These are phyloP conservation scores for Charadrius vociferus DNA, from an alignment of 2,113 vertebrate species.

Conservation along the genomic window DNA sequence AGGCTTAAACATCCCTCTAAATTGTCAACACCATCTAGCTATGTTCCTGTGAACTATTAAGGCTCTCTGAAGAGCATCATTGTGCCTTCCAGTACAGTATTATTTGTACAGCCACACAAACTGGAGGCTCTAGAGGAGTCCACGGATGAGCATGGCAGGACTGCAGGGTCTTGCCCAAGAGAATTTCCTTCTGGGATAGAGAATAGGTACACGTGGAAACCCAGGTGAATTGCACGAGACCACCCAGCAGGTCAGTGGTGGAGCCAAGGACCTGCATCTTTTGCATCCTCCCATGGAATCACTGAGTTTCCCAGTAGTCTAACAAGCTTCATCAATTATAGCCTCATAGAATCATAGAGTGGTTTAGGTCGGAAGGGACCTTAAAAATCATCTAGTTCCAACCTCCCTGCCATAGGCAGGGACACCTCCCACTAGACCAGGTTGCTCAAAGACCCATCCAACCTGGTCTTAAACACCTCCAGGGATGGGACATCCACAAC, in stretches of 20 bases:
- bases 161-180: not conserved
- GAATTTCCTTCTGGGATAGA: not conserved
- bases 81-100: not conserved
- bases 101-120: not conserved
- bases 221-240: not conserved
- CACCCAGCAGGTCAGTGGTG: not conserved
- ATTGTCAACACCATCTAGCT: not conserved
- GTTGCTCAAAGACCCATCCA: no score
- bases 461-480: no score
- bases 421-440: no score
- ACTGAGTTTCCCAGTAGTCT: not conserved
- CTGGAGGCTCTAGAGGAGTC: not conserved
- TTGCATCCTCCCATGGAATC: not conserved
- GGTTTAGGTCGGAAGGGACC: no score
- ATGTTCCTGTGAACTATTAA: not conserved
- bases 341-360: no score
- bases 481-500: no score
- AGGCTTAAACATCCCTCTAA: not conserved
- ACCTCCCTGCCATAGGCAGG: no score
- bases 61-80: not conserved
- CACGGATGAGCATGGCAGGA: not conserved
- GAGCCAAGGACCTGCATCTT: not conserved
- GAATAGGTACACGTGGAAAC: fast-evolving
- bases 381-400: no score
- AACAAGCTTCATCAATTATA: not conserved